phyloP scores from a whole-genome alignment of 2,797 vertebrate genomes.

The Nasua narica region DNA sequence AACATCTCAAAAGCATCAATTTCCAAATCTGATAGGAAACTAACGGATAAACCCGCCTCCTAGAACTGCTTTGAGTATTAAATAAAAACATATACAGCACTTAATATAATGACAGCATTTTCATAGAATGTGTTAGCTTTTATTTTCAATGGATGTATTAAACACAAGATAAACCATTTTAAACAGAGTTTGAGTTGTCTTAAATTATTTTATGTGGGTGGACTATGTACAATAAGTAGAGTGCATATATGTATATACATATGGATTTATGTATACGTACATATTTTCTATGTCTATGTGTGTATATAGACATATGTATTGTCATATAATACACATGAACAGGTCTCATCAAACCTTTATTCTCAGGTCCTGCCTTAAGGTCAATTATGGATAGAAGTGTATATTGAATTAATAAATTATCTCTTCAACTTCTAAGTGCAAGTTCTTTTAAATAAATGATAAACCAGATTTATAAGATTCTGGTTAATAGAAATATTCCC shows the following conservation, averaged over 20 bases:
- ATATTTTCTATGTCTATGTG: not conserved
- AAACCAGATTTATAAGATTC: not conserved
- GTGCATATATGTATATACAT: accelerated
- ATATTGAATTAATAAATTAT: not conserved
- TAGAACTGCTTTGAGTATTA: not conserved
- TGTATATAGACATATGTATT: not conserved
- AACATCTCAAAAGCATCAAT: not conserved
- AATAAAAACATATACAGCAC: not conserved
- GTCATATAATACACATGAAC: not conserved
- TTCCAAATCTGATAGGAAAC: not conserved
- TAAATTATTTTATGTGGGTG: not conserved
- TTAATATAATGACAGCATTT: not conserved
- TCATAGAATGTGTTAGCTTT: not conserved
- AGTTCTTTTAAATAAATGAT: not conserved
- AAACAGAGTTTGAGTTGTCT: not conserved
- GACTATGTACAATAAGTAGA: not conserved
- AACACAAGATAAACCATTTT: not conserved
- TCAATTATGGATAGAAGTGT: not conserved
- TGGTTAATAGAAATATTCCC: not conserved
- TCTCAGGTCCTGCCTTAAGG: not conserved
- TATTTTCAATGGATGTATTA: not conserved
- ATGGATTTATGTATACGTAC: not conserved
- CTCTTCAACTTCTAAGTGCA: not conserved
- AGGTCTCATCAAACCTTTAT: not conserved
- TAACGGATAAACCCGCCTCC: not conserved